Evolutionary conservation across 2,113 vertebrate genomes (phyloP).

Genomic region (Dasyornis broadbenti): DNA sequence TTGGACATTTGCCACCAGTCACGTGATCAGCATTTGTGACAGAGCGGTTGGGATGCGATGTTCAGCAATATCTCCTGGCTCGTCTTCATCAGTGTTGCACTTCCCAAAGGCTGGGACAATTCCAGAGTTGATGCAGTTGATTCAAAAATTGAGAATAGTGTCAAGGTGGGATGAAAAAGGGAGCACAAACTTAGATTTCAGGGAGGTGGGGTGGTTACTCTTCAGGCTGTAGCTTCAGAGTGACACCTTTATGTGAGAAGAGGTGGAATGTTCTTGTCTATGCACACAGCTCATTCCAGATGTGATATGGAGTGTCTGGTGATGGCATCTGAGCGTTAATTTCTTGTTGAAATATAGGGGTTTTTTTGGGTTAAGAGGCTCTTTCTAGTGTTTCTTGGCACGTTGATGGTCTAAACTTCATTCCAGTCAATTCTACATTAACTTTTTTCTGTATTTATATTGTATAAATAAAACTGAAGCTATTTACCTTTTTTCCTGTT

Average conservation of each 20-base stretch:
- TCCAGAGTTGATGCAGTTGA: background rate
- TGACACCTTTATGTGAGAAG: background rate
- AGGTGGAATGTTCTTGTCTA: background rate
- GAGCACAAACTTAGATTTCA: background rate
- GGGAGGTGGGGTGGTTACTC: background rate
- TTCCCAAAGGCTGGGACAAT: background rate
- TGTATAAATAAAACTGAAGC: background rate
- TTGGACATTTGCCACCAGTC: background rate
- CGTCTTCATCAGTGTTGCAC: rapidly evolving
- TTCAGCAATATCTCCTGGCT: background rate
- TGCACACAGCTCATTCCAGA: background rate
- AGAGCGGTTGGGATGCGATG: background rate
- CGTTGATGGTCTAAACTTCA: background rate
- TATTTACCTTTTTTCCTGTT: background rate
- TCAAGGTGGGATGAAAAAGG: background rate
- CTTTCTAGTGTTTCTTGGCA: background rate
- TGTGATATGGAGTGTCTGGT: background rate
- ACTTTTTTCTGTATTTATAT: background rate
- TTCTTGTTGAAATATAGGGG: background rate
- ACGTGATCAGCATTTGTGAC: background rate
- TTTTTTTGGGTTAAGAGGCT: background rate
- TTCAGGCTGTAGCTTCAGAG: background rate
- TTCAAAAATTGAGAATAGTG: background rate
- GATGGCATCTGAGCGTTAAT: background rate
- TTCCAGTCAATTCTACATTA: background rate